Evolutionary conservation across 1,140 invertebrate species (phyloP), one percentile per base, ranked within the genome.

Genomic region (Caenorhabditis remanei): DNA sequence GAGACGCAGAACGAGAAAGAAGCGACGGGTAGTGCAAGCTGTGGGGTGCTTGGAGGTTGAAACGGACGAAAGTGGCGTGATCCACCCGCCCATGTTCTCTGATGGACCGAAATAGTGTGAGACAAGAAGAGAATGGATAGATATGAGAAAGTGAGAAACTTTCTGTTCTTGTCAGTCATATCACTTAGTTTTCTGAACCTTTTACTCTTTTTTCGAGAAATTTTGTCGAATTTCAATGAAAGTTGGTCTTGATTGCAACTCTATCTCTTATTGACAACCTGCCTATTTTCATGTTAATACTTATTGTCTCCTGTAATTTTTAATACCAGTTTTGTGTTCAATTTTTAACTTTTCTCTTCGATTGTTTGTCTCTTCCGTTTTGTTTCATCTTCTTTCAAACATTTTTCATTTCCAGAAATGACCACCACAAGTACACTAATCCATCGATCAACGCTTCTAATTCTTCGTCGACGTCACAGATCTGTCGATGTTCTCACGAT

Each of bases 11-110:
- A 21, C 11, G 58, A 48, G 13, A 85, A 65, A 50, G 40, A 43
- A 53, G 50, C 50, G 11, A 16, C 46, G 71, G 46, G 46, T 79
- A 79, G 43, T 79, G 71, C 71, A 79, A 79, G 43, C 19, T 79
- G 71, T 79, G 13, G 71, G 71, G 32, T 32, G 32, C 32, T 32
- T 0, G 32, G 32, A 32, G 13, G 71, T 79, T 50, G 71, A 79
- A 79, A 48, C 67, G 67, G 65, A 71, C 65, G 65, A 71, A 71
- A 19, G 71, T 79, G 43, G 71, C 71, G 71, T 50, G 71, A 79
- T 79, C 46, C 71, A 32, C 46, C 46, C 46, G 71, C 43, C 71
- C 71, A 11, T 79, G 71, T 79, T 79, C 71, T 79, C 7, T 79
- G 71, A 50, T 79, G 46, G n/a, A n/a, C 71, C 46, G 71, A 79